phyloP scores from a whole-genome alignment of 2,888 invertebrate genomes.

The Andrena camellia region DNA sequence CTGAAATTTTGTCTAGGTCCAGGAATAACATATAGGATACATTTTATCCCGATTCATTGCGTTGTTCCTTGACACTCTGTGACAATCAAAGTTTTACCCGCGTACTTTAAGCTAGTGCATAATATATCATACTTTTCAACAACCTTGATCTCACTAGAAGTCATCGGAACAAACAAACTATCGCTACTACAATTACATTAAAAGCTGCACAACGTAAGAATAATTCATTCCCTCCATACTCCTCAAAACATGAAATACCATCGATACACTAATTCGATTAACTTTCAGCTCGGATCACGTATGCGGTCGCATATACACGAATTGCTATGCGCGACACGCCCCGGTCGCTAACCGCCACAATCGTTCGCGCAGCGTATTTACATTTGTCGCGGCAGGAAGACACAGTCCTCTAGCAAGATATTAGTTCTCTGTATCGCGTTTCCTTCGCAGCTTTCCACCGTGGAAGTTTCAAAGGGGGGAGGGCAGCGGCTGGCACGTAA shows the following conservation, averaged over 20 bases:
- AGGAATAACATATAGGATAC: no score
- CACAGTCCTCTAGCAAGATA: not conserved
- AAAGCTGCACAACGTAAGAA: not conserved
- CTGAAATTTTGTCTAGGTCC: no score
- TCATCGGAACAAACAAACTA: not conserved
- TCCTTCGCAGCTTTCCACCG: not conserved
- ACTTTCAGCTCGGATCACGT: not conserved
- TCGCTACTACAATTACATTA: not conserved
- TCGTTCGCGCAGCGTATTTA: not conserved
- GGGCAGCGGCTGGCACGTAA: constrained; percentile 21
- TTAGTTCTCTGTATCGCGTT: constrained; percentile 15
- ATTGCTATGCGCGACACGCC: constrained; percentile 7
- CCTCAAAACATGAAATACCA: not conserved
- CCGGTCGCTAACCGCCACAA: not conserved
- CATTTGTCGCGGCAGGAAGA: not conserved
- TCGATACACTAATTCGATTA: not conserved
- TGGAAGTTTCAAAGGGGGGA: not conserved
- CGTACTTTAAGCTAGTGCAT: no score
- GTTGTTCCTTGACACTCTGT: no score
- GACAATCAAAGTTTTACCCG: no score
- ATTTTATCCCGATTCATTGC: no score
- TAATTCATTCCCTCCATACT: not conserved
- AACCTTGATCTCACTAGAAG: not conserved
- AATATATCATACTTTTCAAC: not conserved
- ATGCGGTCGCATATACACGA: not conserved